Percentiles rank a stretch among this genome's conserved stretches.
These are phyloP conservation scores for Papilio demoleus DNA, from an alignment of 2,888 invertebrate species.

Conservation along the genomic window DNA sequence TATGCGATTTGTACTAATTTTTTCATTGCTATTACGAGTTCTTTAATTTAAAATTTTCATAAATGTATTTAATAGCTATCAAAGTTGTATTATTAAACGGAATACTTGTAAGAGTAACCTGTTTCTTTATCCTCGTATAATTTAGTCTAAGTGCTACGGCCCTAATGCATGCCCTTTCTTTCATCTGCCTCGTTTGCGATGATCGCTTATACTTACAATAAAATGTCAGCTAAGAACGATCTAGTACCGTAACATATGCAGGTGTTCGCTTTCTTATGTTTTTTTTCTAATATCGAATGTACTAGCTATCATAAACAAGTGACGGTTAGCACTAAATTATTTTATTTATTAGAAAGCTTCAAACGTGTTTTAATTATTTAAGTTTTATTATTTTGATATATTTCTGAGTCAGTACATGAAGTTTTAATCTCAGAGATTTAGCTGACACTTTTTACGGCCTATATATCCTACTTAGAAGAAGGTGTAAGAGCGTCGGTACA, in stretches of 20 bases:
- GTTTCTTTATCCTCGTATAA: not conserved
- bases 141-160: constrained; percentile 6
- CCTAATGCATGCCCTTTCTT: constrained; percentile 24
- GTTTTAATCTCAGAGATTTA: no score
- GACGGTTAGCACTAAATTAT: not conserved
- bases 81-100: constrained; percentile 7
- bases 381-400: no score
- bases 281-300: constrained; percentile 6
- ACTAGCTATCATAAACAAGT: not conserved
- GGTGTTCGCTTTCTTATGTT: constrained; percentile 19
- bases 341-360: no score
- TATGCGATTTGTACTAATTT: no score
- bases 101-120: not conserved
- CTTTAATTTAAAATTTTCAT: no score
- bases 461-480: no score
- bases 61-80: no score
- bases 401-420: no score
- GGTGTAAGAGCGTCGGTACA: no score
- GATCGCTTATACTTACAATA: constrained; percentile 10
- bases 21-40: no score
- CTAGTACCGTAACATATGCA: constrained; percentile 22
- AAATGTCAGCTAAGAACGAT: constrained; percentile 27
- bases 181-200: constrained; percentile 26
- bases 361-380: no score
- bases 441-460: no score